These are phyloP conservation scores for Ariopsis seemanni DNA, from an alignment of 2,113 vertebrate genomes.

Conservation along the genomic window DNA sequence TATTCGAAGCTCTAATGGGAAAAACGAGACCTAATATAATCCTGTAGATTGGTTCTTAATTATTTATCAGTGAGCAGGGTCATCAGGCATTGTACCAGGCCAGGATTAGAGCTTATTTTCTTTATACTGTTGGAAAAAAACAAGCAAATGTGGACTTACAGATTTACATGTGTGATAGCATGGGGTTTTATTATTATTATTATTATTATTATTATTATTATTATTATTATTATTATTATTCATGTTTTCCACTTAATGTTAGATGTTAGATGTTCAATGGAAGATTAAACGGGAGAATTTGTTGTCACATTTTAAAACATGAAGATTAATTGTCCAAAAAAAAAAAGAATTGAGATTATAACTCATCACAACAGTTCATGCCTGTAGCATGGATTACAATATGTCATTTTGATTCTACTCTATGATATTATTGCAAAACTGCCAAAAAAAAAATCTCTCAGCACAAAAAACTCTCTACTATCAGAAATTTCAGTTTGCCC, in stretches of 20 bases:
- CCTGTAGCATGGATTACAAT: background rate
- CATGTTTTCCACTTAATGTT: background rate
- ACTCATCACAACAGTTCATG: background rate
- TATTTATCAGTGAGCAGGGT: constrained; percentile 13
- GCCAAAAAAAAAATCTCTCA: background rate
- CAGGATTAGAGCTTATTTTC: background rate
- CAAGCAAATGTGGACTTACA: background rate
- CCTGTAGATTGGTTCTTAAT: constrained; percentile 19
- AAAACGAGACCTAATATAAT: constrained; percentile 23
- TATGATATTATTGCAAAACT: background rate
- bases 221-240: background rate
- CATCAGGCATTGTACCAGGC: background rate
- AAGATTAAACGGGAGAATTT: background rate
- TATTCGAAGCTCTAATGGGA: constrained; percentile 1
- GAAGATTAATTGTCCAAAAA: background rate
- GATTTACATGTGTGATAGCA: background rate
- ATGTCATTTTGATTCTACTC: background rate
- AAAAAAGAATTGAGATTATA: background rate
- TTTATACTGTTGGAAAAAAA: background rate
- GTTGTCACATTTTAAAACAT: background rate
- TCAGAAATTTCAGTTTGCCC: background rate
- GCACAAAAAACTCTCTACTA: background rate
- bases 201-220: too few relatives aligned
- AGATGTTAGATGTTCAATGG: background rate
- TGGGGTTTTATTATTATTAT: too few relatives aligned